These are phyloP conservation scores for Euwallacea fornicatus DNA, from an alignment of 1,140 invertebrate species.

Conservation along the genomic window DNA sequence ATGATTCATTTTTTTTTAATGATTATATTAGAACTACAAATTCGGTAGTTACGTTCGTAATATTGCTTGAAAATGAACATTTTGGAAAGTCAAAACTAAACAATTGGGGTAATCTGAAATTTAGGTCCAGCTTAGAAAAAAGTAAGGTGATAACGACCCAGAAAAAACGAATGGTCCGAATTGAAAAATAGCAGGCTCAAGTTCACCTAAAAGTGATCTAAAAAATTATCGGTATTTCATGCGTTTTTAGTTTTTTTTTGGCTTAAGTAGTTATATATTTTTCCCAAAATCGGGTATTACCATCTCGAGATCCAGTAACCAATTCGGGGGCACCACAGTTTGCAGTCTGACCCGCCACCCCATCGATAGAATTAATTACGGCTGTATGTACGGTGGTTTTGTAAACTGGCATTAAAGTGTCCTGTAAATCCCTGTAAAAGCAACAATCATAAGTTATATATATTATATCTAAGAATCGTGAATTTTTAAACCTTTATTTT, in stretches of 20 bases:
- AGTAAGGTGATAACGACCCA: no score
- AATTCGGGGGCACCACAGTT: constrained; percentile 93
- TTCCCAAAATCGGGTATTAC: constrained; percentile 52
- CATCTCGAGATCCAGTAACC: constrained; percentile 90
- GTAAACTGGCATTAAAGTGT: constrained; percentile 72
- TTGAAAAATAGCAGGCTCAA: no score
- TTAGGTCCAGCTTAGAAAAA: no score
- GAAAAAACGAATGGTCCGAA: no score
- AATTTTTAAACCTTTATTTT: no score
- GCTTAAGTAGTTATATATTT: no score
- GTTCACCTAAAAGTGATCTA: no score
- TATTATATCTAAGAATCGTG: constrained; percentile 6
- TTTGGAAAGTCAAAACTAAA: no score
- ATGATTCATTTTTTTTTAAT: constrained; percentile 2
- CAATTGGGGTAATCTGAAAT: no score
- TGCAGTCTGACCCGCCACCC: constrained; percentile 79
- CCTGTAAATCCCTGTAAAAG: constrained; percentile 76
- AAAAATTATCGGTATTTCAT: no score
- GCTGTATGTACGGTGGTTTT: constrained; percentile 80
- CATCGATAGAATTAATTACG: constrained; percentile 93
- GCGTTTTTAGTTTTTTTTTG: no score
- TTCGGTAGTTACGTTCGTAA: not conserved
- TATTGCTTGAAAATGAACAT: no score
- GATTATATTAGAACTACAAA: not conserved
- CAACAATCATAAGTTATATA: constrained; percentile 41